These are phyloP conservation scores for Solenopsis fugax DNA, from an alignment of 1,140 invertebrate species.

Conservation along the genomic window DNA sequence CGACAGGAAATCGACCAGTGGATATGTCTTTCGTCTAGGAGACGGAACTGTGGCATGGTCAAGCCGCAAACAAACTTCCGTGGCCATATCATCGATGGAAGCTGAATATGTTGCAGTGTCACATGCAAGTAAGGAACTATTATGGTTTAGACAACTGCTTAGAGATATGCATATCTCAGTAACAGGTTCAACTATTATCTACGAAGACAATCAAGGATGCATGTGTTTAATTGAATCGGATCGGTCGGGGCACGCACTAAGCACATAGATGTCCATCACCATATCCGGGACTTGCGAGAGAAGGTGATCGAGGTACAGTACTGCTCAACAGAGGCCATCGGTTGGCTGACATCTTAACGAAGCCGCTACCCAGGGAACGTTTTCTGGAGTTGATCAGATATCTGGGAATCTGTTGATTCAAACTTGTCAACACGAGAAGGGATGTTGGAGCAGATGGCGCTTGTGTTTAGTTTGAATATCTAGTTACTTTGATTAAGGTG, in stretches of 20 bases:
- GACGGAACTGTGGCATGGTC: constrained; percentile 20
- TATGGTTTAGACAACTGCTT: neutral
- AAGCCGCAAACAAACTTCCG: neutral
- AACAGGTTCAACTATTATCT: neutral
- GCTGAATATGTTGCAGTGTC: constrained; percentile 15
- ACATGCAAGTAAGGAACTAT: neutral
- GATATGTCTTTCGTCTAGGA: constrained; percentile 23
- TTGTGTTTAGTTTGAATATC: too few species aligned
- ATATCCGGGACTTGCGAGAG: neutral
- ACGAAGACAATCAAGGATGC: constrained; percentile 5
- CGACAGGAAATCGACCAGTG: too few species aligned
- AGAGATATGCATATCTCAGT: neutral
- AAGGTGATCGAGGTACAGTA: neutral
- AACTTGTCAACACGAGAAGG: neutral
- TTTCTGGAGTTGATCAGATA: neutral
- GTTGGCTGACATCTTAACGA: neutral
- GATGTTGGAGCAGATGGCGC: neutral
- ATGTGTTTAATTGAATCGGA: neutral
- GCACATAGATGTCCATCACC: constrained; percentile 1
- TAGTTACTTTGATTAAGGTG: too few species aligned
- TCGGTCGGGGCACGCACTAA: neutral
- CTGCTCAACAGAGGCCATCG: neutral
- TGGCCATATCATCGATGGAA: neutral
- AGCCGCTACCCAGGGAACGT: neutral
- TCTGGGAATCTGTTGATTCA: neutral